A percentile compares a stretch with the other conserved stretches of the same genome.
phyloP scores from a whole-genome alignment of 2,113 vertebrate genomes.

The Parus major region DNA sequence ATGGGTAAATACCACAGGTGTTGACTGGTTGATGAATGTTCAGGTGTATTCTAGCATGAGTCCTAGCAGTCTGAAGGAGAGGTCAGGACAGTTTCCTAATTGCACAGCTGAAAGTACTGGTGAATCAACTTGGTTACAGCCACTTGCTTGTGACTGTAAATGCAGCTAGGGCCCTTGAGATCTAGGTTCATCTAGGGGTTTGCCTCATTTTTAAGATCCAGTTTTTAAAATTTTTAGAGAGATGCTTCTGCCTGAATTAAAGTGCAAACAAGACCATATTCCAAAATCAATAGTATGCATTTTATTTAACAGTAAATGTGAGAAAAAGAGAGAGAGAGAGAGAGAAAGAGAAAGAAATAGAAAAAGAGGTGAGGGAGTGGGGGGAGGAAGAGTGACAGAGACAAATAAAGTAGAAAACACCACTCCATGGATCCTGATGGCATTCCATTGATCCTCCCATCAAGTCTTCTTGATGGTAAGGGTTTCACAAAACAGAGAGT shows the following conservation, averaged over 20 bases:
- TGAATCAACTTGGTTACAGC: not conserved
- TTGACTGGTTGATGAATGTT: not conserved
- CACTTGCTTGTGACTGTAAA: not conserved
- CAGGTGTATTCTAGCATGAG: not conserved
- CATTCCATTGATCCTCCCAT: not conserved
- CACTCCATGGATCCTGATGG: fast-evolving
- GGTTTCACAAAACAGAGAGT: not conserved
- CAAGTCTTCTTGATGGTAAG: not conserved
- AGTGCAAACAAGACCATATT: not conserved
- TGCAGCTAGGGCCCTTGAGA: not conserved
- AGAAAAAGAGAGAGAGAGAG: too few species aligned
- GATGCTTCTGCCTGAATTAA: not conserved
- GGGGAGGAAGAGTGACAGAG: not conserved
- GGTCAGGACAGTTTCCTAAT: not conserved
- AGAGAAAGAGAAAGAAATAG: not conserved
- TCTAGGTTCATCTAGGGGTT: not conserved
- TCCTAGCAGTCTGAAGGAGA: not conserved
- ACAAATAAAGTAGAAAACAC: not conserved
- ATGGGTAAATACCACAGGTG: not conserved
- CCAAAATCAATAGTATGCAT: not conserved
- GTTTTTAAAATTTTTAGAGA: not conserved
- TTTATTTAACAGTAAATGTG: not conserved
- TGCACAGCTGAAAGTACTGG: not conserved
- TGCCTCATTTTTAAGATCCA: not conserved
- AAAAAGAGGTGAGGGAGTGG: not conserved